phyloP scores from a whole-genome alignment of 2,113 vertebrate genomes.

The Prolemur simus region DNA sequence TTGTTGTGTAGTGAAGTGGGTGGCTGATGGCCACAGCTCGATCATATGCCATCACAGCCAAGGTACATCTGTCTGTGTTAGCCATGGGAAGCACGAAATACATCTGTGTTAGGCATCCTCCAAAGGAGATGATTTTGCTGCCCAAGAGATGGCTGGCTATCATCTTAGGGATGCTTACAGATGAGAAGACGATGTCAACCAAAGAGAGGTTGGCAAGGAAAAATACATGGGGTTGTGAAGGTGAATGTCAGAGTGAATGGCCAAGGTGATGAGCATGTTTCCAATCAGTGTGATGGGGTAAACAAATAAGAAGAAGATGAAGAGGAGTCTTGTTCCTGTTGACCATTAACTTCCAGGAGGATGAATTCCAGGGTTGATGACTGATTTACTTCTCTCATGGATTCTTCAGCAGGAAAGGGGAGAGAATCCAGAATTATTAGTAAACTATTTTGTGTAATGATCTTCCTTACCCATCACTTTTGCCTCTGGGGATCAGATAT shows the following conservation, averaged over 20 bases:
- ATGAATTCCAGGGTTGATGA: not conserved
- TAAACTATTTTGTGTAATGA: not conserved
- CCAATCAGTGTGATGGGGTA: slow-evolving; percentile 53
- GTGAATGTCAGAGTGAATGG: not conserved
- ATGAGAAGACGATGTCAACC: slow-evolving; percentile 42
- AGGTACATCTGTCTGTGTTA: slow-evolving; percentile 19
- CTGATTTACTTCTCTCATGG: slow-evolving; percentile 7
- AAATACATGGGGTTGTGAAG: slow-evolving; percentile 66
- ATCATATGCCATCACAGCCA: slow-evolving; percentile 59
- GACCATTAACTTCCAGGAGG: slow-evolving; percentile 15
- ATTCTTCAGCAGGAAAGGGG: not conserved
- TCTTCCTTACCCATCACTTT: not conserved
- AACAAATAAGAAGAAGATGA: slow-evolving; percentile 42
- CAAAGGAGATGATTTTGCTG: slow-evolving; percentile 20
- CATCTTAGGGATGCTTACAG: slow-evolving; percentile 35
- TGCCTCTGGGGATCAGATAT: not conserved
- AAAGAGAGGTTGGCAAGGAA: slow-evolving; percentile 58
- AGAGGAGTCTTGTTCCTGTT: slow-evolving; percentile 2
- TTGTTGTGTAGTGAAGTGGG: slow-evolving; percentile 27
- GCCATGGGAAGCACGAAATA: slow-evolving; percentile 48
- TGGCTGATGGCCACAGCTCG: slow-evolving; percentile 47
- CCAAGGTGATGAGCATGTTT: slow-evolving; percentile 61
- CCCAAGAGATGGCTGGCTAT: not conserved
- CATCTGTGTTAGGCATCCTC: slow-evolving; percentile 38
- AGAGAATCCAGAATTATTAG: not conserved